Evolutionary conservation across 2,113 vertebrate genomes (phyloP).

Genomic region (Parus major): DNA sequence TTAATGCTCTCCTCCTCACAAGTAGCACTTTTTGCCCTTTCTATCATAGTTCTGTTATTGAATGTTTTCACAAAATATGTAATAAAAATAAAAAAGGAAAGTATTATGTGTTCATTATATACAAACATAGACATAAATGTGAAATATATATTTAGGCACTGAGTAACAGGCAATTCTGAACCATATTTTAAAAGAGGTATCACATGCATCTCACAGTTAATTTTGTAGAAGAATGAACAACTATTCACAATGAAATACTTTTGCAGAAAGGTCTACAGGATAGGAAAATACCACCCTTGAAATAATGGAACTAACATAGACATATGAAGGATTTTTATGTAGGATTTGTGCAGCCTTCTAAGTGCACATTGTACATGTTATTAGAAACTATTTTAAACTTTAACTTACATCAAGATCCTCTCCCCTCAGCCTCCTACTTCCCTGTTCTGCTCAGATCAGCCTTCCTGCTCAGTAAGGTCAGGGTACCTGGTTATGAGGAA

Average conservation of each 20-base stretch:
- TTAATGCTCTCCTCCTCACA: conserved; percentile 41
- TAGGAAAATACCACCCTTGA: background rate
- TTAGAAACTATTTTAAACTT: background rate
- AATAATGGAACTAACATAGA: background rate
- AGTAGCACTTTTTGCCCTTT: conserved; percentile 71
- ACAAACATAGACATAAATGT: background rate
- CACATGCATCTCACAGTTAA: background rate
- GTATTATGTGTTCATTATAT: background rate
- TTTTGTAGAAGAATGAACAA: background rate
- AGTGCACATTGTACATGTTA: accelerated
- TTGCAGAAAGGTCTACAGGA: background rate
- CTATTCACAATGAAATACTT: background rate
- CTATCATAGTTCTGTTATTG: conserved; percentile 61
- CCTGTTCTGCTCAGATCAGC: background rate
- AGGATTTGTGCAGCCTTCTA: background rate
- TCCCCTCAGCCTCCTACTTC: background rate
- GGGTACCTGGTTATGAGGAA: background rate
- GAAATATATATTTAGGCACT: background rate
- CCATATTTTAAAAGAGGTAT: background rate
- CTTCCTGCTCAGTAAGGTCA: accelerated
- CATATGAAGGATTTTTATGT: accelerated
- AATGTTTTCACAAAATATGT: background rate
- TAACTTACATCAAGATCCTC: background rate
- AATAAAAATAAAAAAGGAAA: background rate
- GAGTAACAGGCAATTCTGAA: background rate